Evolutionary conservation across 2,888 invertebrate species (phyloP).

Genomic region (Byasa hedistus): DNA sequence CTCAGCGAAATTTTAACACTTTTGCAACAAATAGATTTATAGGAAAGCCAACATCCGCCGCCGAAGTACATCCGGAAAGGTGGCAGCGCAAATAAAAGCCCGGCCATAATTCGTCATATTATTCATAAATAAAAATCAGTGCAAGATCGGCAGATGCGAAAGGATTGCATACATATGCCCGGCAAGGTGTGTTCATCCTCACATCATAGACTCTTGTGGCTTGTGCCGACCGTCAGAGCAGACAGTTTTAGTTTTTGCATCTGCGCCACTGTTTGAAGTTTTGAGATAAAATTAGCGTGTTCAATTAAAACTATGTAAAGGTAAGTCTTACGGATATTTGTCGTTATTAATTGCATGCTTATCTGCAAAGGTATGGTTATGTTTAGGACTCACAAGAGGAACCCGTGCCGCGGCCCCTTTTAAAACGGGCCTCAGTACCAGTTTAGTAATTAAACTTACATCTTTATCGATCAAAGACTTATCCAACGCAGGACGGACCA

Average conservation of each 20-base stretch:
- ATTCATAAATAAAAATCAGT: constrained; percentile 78
- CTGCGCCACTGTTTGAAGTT: constrained; percentile 43
- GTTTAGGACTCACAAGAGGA: constrained; percentile 38
- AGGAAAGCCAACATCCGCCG: constrained; percentile 66
- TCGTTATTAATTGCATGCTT: constrained; percentile 27
- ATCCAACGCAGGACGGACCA: constrained; percentile 64
- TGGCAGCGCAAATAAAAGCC: constrained; percentile 69
- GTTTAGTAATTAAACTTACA: constrained; percentile 77
- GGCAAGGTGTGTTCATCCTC: constrained; percentile 65
- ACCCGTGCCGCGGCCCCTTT: constrained; percentile 65
- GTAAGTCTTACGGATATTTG: constrained; percentile 29
- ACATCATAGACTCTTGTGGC: constrained; percentile 49
- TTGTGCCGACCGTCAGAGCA: constrained; percentile 68
- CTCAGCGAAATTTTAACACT: constrained; percentile 44
- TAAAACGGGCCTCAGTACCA: constrained; percentile 58
- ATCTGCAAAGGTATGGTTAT: constrained; percentile 26
- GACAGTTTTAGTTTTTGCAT: constrained; percentile 58
- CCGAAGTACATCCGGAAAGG: constrained; percentile 75
- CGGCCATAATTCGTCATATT: constrained; percentile 77
- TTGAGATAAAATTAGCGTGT: constrained; percentile 31
- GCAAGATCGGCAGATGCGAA: constrained; percentile 74
- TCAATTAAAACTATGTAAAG: constrained; percentile 31
- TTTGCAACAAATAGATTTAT: constrained; percentile 50
- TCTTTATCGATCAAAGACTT: constrained; percentile 74
- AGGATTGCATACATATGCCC: constrained; percentile 74